Base-by-base conservation (phyloP, 2,113 vertebrate species). In the Lasiurus cinereus region DNA sequence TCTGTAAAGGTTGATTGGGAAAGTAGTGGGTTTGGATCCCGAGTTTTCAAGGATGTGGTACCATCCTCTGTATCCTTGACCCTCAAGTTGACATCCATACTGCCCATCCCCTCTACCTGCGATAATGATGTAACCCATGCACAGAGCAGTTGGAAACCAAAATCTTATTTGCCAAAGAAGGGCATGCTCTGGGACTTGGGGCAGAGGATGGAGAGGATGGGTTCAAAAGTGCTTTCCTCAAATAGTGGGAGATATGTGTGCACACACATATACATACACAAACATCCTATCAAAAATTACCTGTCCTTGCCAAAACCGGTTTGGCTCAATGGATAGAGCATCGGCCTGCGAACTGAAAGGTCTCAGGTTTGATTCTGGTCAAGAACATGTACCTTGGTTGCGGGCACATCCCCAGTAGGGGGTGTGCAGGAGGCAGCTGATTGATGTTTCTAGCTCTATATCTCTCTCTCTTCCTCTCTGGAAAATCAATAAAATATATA, bases 41-140 rank as follows among this genome's bases (percentile, higher is more conserved):
- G 56, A 83, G 88, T 77, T n/a, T 56, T 16, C 54, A 6, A 24
- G 5, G 18, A 39, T n/a, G 13, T 9, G 18, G 54, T 83, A 73
- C 27, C 4, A 5, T 78, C 48, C 82, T 72, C 74, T 31, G 3
- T 0, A 0, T 52, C 95, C 33, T 48, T 59, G 70, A 74, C 73
- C 79, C 89, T 83, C 73, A 82, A 93, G 93, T 66, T 93, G 80
- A 15, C 72, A 76, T 89, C 70, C n/a, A 27, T 5, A 21, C 90
- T n/a, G 92, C 88, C n/a, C 9, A 0, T 48, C 24, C 88, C 88
- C 43, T 52, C 74, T 77, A 22, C 62, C 93, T 90, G 70, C 27
- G 11, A 4, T 0, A 64, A 92, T 84, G 54, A 67, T 56, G 73
- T 83, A 15, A 62, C 18, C 83, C 72, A 72, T 21, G 64, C 87